Base-by-base conservation (phyloP, 2,888 invertebrate genomes). In the Galerucella calmariensis region DNA sequence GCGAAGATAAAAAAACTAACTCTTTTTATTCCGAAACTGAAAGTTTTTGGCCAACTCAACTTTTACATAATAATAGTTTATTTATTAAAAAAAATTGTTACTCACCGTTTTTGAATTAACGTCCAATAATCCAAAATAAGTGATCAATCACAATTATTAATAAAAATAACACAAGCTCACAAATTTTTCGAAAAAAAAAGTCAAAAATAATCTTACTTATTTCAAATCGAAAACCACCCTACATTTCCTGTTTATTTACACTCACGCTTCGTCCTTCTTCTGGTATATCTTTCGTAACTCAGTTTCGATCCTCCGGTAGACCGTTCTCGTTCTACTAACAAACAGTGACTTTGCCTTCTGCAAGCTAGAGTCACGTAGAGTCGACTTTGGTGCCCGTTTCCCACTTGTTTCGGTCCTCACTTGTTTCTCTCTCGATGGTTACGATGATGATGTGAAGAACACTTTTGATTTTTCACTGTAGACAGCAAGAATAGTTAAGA, bases 341-440 rank as follows among this genome's bases (percentile, higher is more conserved):
- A 51, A 63, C 65, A 53, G 56, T 58, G 65, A 71, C 71, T 71
- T 65, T 41, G 62, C 73, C 56, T 70, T 71, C 74, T 14, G 62
- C 67, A 62, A 56, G 56, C 67, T 27, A 67, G 20, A 56, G 16
- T 10, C 56, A 20, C 8, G 16, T 74, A 53, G 53, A 67, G 58
- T 61, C 74, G 61, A 66, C 58, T 74, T 58, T 62, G 74, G 74
- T 11, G 59, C 14, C 56, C 56, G 69, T 74, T 69, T 74, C 74
- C 74, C 74, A 74, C 74, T 74, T 74, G 67, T 62, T 62, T 66
- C 65, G 71, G 35, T 66, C 53, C 63, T 69, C 72, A 65, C 72
- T 67, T 72, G 66, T 67, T 66, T 48, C 66, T 72, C 72, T 72
- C 66, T 69, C 74, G 74, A 51, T 72, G 74, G 58, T 51, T 51